Percentiles rank a stretch among this genome's conserved stretches.
Evolutionary conservation across 2,888 invertebrate species (phyloP).

Genomic region (Hemistola chrysoprasaria): DNA sequence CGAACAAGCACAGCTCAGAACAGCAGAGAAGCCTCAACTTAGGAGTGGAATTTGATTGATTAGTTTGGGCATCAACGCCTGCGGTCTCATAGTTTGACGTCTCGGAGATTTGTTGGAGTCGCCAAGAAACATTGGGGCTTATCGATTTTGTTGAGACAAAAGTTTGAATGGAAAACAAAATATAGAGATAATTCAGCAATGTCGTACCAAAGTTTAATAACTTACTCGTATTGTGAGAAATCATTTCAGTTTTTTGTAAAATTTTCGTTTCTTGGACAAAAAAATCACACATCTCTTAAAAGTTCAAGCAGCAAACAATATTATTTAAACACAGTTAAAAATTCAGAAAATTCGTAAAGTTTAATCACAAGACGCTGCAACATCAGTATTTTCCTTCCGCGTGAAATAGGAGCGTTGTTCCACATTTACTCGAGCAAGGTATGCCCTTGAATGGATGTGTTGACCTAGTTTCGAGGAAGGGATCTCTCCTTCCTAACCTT

Average conservation of each 20-base stretch:
- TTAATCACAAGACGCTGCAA: slow-evolving; percentile 14
- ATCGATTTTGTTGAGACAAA: too few species aligned
- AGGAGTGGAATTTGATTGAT: slow-evolving; percentile 16
- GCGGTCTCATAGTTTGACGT: slow-evolving; percentile 15
- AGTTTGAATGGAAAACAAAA: too few species aligned
- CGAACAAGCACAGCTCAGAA: slow-evolving; percentile 27
- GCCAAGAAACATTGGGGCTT: too few species aligned
- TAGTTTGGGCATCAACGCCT: slow-evolving; percentile 11
- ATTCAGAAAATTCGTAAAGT: slow-evolving; percentile 13
- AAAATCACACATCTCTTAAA: too few species aligned
- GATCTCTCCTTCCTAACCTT: slow-evolving; percentile 19
- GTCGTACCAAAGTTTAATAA: too few species aligned
- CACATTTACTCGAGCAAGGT: slow-evolving; percentile 11
- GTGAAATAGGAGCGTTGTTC: slow-evolving; percentile 8
- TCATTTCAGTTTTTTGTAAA: too few species aligned
- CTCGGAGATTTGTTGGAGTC: slow-evolving; percentile 4
- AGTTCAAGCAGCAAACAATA: background rate
- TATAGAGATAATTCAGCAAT: too few species aligned
- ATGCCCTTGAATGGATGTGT: slow-evolving; percentile 29
- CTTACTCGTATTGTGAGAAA: too few species aligned
- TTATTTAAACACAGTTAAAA: slow-evolving; percentile 5
- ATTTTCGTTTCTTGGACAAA: too few species aligned
- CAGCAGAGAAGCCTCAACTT: slow-evolving; percentile 3
- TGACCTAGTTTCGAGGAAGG: slow-evolving; percentile 27
- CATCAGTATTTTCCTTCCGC: slow-evolving; percentile 14